A percentile compares a stretch with the other conserved stretches of the same genome.
phyloP scores from a whole-genome alignment of 2,888 invertebrate genomes.

The Troides aeacus region DNA sequence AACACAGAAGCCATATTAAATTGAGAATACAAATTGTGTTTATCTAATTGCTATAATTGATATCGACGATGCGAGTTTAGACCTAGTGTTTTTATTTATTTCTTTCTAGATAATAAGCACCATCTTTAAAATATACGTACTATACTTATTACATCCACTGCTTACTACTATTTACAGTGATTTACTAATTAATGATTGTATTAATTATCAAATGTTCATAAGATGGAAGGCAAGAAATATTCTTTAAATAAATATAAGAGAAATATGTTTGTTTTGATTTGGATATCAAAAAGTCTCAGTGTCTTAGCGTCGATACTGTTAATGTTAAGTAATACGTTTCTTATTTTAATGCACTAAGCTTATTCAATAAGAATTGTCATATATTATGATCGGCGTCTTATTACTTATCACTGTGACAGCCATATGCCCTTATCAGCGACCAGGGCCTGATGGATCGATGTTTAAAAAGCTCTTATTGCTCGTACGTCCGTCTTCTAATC shows the following conservation, averaged over 20 bases:
- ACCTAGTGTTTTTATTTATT: neutral
- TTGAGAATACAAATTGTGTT: constrained; percentile 1
- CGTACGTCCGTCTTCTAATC: constrained; percentile 53
- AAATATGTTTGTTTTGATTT: neutral
- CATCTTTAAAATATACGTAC: neutral
- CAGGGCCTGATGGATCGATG: constrained; percentile 70
- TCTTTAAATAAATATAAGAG: neutral
- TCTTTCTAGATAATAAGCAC: neutral
- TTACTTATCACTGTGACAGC: constrained; percentile 71
- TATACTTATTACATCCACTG: neutral
- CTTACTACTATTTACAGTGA: no score
- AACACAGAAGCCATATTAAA: neutral
- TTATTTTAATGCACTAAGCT: constrained; percentile 17
- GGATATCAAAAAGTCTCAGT: neutral
- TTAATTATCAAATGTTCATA: no score
- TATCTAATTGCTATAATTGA: neutral
- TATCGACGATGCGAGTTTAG: neutral
- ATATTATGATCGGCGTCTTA: constrained; percentile 45
- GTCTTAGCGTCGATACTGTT: neutral
- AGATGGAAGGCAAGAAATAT: no score
- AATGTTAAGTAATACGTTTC: constrained; percentile 10
- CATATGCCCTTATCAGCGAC: constrained; percentile 63
- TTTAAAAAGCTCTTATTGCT: constrained; percentile 63
- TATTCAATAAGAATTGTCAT: constrained; percentile 28
- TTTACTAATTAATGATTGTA: no score